Evolutionary conservation across 2,797 vertebrate species (phyloP).

Genomic region (Platyrinchus mystaceus): DNA sequence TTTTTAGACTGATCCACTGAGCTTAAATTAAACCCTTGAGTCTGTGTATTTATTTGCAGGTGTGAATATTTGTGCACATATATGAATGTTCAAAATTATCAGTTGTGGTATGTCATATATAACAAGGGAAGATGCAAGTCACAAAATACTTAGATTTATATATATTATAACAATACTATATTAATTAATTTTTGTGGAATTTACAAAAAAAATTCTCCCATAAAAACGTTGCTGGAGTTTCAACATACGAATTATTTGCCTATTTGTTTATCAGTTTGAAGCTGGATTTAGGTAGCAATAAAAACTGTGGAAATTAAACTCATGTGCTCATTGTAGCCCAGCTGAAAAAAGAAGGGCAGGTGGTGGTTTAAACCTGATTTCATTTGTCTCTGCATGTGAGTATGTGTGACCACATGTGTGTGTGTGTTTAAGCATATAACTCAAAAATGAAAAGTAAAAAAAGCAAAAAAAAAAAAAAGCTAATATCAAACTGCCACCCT

Average conservation of each 20-base stretch:
- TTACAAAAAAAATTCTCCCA: not conserved
- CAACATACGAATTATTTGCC: not conserved
- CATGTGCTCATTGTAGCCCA: not conserved
- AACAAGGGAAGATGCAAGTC: not conserved
- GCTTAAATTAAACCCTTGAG: not conserved
- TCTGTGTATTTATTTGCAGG: not conserved
- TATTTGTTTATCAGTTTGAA: not conserved
- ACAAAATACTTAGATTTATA: not conserved
- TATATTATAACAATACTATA: not conserved
- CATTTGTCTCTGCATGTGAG: not conserved
- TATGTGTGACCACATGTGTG: not conserved
- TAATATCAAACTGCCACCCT: conserved; percentile 59
- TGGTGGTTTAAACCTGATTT: conserved; percentile 10
- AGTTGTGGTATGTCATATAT: not conserved
- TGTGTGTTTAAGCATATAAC: not conserved
- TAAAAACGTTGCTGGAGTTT: not conserved
- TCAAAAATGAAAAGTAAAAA: conserved; percentile 11
- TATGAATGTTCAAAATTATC: not conserved
- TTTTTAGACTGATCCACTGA: not conserved
- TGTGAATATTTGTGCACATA: not conserved
- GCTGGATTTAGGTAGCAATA: not conserved
- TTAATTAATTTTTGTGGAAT: not conserved
- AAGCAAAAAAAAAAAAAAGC: not conserved
- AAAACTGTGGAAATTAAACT: not conserved
- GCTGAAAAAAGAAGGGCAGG: not conserved